Base-by-base conservation (phyloP, 2,888 invertebrate species). In the Eristalis arbustorum region DNA sequence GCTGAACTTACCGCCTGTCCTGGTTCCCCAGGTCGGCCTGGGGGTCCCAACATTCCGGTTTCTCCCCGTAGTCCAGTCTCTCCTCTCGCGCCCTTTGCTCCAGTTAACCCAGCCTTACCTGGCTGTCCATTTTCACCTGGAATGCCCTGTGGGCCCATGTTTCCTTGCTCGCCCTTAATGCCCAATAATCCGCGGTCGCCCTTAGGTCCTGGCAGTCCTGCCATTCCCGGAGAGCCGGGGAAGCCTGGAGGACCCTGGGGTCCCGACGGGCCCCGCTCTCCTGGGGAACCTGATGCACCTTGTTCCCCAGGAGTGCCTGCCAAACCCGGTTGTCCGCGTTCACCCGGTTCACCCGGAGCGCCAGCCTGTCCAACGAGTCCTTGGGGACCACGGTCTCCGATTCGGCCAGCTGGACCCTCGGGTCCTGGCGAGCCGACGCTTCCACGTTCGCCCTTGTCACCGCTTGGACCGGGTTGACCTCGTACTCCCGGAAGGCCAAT, bases 321-420 rank as follows among this genome's bases (percentile, higher is more conserved):
- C 5, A 94, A 93, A 3, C 97, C 97, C 0, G 95, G 94, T 89
- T 96, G 96, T 23, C 97, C 97, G 90, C 96, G 93, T 91, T 97
- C 96, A 0, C 96, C 97, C 63, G 96, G 95, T 92, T 97, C 97
- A 18, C 97, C 97, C 0, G 96, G 96, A 1, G 96, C 95, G 1
- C 97, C 97, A 0, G 94, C 93, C 0, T 96, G 95, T 3, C 97
- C 97, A 25, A 96, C 92, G 18, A 94, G 94, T n/a, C 97, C 97
- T 81, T 96, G 96, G 0, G 94, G 94, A 0, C 97, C 97, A 90
- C 96, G 95, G 90, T 96, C 96, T 85, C 97, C 97, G 91, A 94
- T 94, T 79, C 94, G 94, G 71, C 96, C 95, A 93, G 89, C 81
- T 10, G 91, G 95, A 76, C 97, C 97, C 92, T 96, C 97, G 14